Evolutionary conservation across 2,797 vertebrate species (phyloP).

Genomic region (Gila robusta): DNA sequence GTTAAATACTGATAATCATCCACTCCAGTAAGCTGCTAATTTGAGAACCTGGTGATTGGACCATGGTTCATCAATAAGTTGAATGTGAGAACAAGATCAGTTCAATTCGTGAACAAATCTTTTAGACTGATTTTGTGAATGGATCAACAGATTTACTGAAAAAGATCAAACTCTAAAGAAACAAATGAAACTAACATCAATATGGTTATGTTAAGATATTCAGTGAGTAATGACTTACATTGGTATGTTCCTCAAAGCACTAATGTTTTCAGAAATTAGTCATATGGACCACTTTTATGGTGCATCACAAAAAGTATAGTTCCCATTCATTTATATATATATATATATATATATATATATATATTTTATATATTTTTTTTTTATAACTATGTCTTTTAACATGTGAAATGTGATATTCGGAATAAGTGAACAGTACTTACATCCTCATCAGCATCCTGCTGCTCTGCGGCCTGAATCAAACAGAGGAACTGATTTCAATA

Average conservation of each 20-base stretch:
- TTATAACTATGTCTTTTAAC: neutral
- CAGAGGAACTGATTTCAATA: slow-evolving; percentile 10
- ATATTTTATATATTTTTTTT: too few species aligned
- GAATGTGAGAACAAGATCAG: neutral
- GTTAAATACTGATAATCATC: neutral
- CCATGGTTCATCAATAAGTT: too few species aligned
- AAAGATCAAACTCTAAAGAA: neutral
- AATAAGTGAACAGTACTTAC: slow-evolving; percentile 73
- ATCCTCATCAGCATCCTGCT: slow-evolving; percentile 82
- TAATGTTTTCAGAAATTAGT: neutral
- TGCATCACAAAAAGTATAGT: neutral
- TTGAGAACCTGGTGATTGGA: neutral
- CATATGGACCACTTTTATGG: neutral
- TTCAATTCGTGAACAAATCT: neutral
- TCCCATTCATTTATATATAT: neutral
- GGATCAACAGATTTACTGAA: neutral
- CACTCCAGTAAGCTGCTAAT: neutral
- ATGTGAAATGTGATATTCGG: slow-evolving; percentile 7
- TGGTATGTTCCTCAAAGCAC: neutral
- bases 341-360: too few species aligned
- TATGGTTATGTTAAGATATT: neutral
- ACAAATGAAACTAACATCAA: neutral
- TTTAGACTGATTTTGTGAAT: neutral
- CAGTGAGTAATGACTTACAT: neutral
- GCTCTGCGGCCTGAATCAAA: slow-evolving; percentile 77